These are phyloP conservation scores for Spinus olivaceus DNA, from an alignment of 2,797 vertebrate species.

Conservation along the genomic window DNA sequence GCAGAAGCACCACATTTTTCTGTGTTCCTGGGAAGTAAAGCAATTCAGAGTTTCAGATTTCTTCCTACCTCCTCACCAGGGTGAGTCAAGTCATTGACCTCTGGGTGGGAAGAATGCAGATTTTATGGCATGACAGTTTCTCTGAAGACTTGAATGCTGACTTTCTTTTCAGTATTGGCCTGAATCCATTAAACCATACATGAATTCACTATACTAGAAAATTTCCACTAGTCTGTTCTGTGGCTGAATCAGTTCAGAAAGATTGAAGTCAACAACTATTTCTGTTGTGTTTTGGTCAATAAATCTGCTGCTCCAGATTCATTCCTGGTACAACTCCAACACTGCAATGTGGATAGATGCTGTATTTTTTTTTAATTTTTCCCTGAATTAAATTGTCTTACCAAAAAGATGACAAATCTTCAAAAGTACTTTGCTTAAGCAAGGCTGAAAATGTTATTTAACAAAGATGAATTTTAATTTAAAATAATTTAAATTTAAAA, in stretches of 20 bases:
- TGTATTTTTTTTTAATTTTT: background rate
- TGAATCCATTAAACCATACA: background rate
- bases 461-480: background rate
- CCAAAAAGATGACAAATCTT: background rate
- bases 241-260: background rate
- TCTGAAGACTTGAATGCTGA: background rate
- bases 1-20: background rate
- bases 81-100: background rate
- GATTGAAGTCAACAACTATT: conserved; percentile 5
- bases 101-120: background rate
- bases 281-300: conserved; percentile 35
- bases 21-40: background rate
- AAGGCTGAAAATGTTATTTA: background rate
- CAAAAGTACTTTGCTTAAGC: background rate
- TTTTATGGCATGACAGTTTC: background rate
- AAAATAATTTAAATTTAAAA: background rate
- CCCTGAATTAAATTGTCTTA: background rate
- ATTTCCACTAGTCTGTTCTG: conserved; percentile 22
- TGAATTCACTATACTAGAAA: background rate
- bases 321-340: background rate
- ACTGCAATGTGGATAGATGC: background rate
- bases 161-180: conserved; percentile 18
- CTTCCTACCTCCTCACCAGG: background rate
- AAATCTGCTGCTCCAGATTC: conserved; percentile 10
- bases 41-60: background rate